A percentile compares a stretch with the other conserved stretches of the same genome.
These are phyloP conservation scores for Drosophila flavopinicola DNA, from an alignment of 2,888 invertebrate genomes.

Conservation along the genomic window DNA sequence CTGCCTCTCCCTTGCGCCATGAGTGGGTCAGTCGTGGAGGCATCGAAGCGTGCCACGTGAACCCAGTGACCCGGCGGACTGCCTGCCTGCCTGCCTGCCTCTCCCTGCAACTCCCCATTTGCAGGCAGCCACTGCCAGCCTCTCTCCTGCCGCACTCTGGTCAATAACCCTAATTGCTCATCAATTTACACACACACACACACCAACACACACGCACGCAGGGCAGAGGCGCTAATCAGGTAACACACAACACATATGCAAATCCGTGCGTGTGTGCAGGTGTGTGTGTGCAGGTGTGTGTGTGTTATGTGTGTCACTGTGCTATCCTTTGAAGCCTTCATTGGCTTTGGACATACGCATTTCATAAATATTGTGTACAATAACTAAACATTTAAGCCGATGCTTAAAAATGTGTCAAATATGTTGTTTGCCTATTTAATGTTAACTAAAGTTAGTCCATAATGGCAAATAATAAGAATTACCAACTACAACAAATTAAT, in stretches of 20 bases:
- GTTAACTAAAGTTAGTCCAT: no score
- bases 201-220: no score
- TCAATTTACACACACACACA: conserved; percentile 53
- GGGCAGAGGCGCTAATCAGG: conserved; percentile 59
- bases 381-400: no score
- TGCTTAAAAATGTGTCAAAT: no score
- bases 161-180: conserved; percentile 78
- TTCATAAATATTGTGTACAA: conserved; percentile 59
- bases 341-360: conserved; percentile 39
- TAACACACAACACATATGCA: conserved; percentile 29
- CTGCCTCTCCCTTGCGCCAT: conserved; percentile 18
- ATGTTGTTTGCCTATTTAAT: no score
- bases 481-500: no score
- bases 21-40: conserved; percentile 47
- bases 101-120: background rate
- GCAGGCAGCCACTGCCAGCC: no score
- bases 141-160: conserved; percentile 46
- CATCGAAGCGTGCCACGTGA: conserved; percentile 50
- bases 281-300: conserved; percentile 13
- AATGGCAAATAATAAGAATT: no score
- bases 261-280: conserved; percentile 19
- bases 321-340: conserved; percentile 27
- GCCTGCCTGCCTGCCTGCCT: background rate
- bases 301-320: conserved; percentile 38
- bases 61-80: conserved; percentile 2